phyloP scores from a whole-genome alignment of 2,113 vertebrate genomes.

The Pluvialis apricaria region DNA sequence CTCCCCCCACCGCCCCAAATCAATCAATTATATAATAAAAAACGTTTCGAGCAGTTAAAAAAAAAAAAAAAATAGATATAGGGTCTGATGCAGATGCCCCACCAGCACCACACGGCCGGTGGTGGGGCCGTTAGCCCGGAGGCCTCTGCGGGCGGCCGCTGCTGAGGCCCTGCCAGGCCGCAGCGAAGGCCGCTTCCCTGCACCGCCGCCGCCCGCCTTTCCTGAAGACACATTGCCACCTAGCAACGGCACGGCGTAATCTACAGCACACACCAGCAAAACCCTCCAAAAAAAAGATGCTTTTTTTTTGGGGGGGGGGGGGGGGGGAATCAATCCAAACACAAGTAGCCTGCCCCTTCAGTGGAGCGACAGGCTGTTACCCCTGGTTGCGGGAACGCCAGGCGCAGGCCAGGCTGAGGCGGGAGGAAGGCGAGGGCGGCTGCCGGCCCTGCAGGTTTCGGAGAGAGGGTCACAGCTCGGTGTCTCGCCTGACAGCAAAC shows the following conservation, averaged over 20 bases:
- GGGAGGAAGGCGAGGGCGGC: too few relatives aligned
- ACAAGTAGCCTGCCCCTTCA: neutral
- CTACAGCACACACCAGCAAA: neutral
- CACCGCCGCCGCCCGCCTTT: neutral
- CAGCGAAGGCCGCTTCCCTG: neutral
- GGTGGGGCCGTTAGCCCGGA: neutral
- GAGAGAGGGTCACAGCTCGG: too few relatives aligned
- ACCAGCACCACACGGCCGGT: neutral
- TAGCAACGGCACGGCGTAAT: constrained; percentile 36
- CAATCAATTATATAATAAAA: neutral
- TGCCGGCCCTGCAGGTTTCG: neutral
- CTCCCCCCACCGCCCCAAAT: fast-evolving
- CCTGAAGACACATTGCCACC: constrained; percentile 44
- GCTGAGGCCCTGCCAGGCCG: neutral
- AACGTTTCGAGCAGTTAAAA: neutral
- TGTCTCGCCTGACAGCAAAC: too few relatives aligned
- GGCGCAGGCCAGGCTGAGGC: too few relatives aligned
- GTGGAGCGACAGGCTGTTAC: neutral
- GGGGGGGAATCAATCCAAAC: too few relatives aligned
- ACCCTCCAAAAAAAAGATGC: neutral
- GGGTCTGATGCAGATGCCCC: neutral
- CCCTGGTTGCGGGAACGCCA: neutral
- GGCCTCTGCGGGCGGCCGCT: fast-evolving
- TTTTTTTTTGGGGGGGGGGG: too few relatives aligned
- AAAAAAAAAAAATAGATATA: fast-evolving